Conservation (phyloP, 2,888 invertebrate genomes). For the Pterobdella sp. region DNA sequence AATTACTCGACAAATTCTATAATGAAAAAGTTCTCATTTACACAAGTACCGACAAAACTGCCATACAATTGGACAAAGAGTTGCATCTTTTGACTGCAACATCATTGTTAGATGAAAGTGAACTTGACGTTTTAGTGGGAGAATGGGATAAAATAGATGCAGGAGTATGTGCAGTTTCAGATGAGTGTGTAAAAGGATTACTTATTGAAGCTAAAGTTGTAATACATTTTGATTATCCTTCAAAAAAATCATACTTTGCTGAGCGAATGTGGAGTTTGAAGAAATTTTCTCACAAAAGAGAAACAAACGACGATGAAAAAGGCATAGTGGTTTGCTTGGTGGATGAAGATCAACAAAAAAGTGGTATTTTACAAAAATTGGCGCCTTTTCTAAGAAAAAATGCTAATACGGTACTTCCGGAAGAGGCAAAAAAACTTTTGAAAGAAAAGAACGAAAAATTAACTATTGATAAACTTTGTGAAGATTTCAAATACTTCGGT, state of each 20-base stretch:
- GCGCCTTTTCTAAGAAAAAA: conserved; percentile 54
- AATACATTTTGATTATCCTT: conserved; percentile 66
- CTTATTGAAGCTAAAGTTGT: conserved; percentile 62
- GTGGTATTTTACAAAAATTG: conserved; percentile 38
- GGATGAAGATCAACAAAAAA: conserved; percentile 26
- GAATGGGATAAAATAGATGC: not conserved
- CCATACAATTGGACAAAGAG: not conserved
- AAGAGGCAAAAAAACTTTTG: conserved; percentile 11
- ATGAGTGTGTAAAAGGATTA: conserved; percentile 60
- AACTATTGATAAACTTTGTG: conserved; percentile 27
- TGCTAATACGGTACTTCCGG: conserved; percentile 44
- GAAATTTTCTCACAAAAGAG: conserved; percentile 55
- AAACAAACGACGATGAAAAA: not conserved
- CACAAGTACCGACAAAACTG: not conserved
- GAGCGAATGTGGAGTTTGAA: conserved; percentile 63
- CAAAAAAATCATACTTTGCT: conserved; percentile 59
- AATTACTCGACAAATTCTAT: not conserved
- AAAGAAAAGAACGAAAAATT: conserved; percentile 5
- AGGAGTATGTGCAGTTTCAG: conserved; percentile 59
- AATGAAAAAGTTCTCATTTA: not conserved
- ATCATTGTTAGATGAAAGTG: not conserved
- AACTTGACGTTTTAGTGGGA: not conserved
- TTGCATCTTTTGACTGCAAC: not conserved
- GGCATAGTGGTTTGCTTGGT: conserved; percentile 28
- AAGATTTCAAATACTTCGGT: conserved; percentile 29